Conservation (phyloP, 2,797 vertebrate species). For the Hippopotamyrus pictus region DNA sequence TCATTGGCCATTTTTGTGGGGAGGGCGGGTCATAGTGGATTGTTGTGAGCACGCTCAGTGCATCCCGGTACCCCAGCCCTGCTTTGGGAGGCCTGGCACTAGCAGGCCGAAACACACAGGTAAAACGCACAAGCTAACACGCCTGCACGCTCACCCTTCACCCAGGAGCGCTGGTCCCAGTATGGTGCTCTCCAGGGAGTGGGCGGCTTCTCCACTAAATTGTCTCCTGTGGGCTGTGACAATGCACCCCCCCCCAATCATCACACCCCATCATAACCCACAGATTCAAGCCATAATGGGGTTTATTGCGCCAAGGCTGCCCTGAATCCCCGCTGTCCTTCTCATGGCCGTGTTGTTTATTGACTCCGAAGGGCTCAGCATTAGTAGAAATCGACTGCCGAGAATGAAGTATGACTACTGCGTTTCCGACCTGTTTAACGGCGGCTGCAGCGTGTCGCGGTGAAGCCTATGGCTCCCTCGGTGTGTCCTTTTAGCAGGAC, state of each 20-base stretch:
- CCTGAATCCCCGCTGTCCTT: background rate
- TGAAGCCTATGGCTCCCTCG: background rate
- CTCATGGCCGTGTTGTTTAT: background rate
- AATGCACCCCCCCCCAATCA: background rate
- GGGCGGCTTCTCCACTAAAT: background rate
- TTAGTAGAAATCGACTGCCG: background rate
- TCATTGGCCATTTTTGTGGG: background rate
- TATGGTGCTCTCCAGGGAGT: background rate
- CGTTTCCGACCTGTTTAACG: background rate
- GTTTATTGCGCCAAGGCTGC: background rate
- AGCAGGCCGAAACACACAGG: background rate
- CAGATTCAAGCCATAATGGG: background rate
- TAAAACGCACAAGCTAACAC: background rate
- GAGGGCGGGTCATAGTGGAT: background rate
- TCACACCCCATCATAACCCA: background rate
- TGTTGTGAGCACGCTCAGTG: background rate
- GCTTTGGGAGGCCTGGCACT: background rate
- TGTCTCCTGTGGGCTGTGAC: background rate
- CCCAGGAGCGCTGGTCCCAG: background rate
- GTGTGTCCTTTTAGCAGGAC: background rate
- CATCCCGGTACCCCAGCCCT: background rate
- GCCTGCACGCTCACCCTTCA: background rate
- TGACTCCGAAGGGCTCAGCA: background rate
- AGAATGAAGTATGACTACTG: background rate
- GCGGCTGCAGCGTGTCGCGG: background rate